Base-by-base conservation (phyloP, 2,888 invertebrate genomes). In the Lymantria dispar region DNA sequence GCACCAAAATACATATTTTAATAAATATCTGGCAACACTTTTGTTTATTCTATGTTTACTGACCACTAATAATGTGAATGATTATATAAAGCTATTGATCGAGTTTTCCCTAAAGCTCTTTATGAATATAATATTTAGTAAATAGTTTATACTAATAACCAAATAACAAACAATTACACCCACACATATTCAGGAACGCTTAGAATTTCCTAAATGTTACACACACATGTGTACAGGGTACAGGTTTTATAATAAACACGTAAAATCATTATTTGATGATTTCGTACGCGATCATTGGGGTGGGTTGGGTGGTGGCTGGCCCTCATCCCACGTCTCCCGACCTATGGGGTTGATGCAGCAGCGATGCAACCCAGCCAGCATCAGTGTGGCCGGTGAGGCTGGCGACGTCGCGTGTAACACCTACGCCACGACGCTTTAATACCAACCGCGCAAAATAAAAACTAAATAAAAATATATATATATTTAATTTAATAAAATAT, bases 221-320 rank as follows among this genome's bases (percentile, higher is more conserved):
- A 31, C 63, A 61, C 57, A 64, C 57, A 53, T 13, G 37, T 37
- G 58, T 48, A 54, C n/a, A 56, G 61, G 60, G 54, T 36, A 30
- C 45, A 64, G 64, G 80, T 88, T 90, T 89, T 87, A 89, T 89
- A 80, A 85, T 87, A 85, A 86, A 85, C 83, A 83, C 79, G 79
- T 79, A 80, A 87, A 89, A 91, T 90, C 87, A 91, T 91, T 91
- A 90, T 88, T 89, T 88, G 91, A 91, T 90, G 91, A 91, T 89
- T 87, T 76, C 80, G 83, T 72, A 75, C 76, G 83, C 77, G 85
- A 76, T 81, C 81, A 82, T 82, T 78, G 83, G 86, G 76, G 76
- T 78, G 84, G 76, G 86, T 72, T 66, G 55, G 72, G 75, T 76
- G 57, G 70, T 64, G 54, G 64, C 73, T 70, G 75, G 58, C 50